A percentile compares a stretch with the other conserved stretches of the same genome.
phyloP scores from a whole-genome alignment of 23 tunicate genomes.

The Trididemnum clinides region DNA sequence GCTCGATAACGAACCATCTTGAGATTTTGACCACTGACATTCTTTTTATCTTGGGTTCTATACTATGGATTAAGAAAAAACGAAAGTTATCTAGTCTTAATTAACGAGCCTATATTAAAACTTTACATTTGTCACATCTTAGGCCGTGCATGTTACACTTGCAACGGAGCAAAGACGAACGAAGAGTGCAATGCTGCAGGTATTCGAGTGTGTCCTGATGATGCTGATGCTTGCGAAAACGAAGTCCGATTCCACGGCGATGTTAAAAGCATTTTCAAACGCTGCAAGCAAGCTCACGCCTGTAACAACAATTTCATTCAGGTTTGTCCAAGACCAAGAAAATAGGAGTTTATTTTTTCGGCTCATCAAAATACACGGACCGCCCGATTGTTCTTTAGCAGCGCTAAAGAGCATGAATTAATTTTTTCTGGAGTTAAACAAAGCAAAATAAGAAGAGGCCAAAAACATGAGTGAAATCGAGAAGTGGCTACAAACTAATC shows the following conservation, averaged over 20 bases:
- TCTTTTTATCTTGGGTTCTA: too few species aligned
- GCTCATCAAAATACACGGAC: too few species aligned
- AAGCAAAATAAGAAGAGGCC: too few species aligned
- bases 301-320: slow-evolving; percentile 94
- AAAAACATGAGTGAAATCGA: too few species aligned
- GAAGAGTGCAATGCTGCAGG: slow-evolving; percentile 73
- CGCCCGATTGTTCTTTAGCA: too few species aligned
- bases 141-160: slow-evolving; percentile 89
- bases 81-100: background rate
- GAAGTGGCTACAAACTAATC: too few species aligned
- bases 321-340: too few species aligned
- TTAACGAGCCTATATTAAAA: background rate
- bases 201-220: slow-evolving; percentile 76
- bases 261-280: slow-evolving; percentile 76
- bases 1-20: too few species aligned
- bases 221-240: slow-evolving; percentile 95
- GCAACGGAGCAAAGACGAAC: slow-evolving; percentile 85
- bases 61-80: background rate
- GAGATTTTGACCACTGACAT: too few species aligned
- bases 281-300: slow-evolving; percentile 95
- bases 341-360: too few species aligned
- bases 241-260: slow-evolving; percentile 93
- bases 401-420: too few species aligned
- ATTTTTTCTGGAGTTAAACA: background rate
- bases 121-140: background rate